phyloP scores from a whole-genome alignment of 1,140 invertebrate species.

The Penaeus japonicus region DNA sequence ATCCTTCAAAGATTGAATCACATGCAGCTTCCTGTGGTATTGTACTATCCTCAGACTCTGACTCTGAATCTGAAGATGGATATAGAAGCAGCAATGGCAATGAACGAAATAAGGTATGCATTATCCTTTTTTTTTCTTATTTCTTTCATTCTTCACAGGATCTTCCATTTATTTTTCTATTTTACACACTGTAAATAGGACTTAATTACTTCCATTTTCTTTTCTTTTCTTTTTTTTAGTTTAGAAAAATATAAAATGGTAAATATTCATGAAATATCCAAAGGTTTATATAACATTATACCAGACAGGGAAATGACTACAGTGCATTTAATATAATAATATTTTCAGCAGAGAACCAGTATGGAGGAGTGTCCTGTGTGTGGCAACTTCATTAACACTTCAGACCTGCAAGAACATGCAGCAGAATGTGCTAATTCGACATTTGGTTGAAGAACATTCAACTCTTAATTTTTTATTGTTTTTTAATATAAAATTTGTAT shows the following conservation, averaged over 20 bases:
- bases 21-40: conserved; percentile 16
- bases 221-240: too few relatives aligned
- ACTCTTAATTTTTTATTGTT: background rate
- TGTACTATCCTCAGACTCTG: background rate
- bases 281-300: too few relatives aligned
- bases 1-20: background rate
- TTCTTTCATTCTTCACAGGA: too few relatives aligned
- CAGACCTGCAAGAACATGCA: background rate
- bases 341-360: too few relatives aligned
- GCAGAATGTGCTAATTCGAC: conserved; percentile 2
- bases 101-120: background rate
- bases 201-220: too few relatives aligned
- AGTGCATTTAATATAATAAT: too few relatives aligned
- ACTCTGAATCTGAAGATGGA: background rate
- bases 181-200: too few relatives aligned
- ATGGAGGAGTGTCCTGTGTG: conserved; percentile 28
- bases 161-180: too few relatives aligned
- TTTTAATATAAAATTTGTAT: background rate
- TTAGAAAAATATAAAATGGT: too few relatives aligned
- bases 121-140: too few relatives aligned
- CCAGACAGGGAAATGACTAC: too few relatives aligned
- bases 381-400: background rate
- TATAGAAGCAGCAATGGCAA: background rate
- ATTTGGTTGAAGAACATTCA: background rate
- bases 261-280: too few relatives aligned